A percentile compares a stretch with the other conserved stretches of the same genome.
phyloP scores from a whole-genome alignment of 2,113 vertebrate species.

The Amia ocellicauda region DNA sequence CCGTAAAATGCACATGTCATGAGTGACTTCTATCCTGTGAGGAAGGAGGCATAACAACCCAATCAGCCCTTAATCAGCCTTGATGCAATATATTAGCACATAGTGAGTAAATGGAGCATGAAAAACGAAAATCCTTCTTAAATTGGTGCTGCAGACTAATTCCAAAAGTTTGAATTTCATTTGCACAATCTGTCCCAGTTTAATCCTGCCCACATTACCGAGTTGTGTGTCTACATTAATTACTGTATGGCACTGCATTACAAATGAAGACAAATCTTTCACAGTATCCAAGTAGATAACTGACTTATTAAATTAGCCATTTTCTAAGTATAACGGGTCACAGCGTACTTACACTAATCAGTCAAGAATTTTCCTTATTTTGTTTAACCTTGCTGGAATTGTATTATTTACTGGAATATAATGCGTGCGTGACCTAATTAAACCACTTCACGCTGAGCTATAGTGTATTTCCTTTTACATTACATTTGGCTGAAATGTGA shows the following conservation, averaged over 20 bases:
- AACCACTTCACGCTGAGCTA: too few relatives aligned
- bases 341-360: conserved; percentile 28
- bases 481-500: too few relatives aligned
- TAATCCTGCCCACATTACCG: conserved; percentile 22
- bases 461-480: background rate
- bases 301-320: conserved; percentile 18
- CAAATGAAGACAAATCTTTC: conserved; percentile 2
- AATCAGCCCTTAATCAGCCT: conserved; percentile 43
- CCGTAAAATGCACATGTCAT: conserved; percentile 22
- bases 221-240: conserved; percentile 37
- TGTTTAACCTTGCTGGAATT: background rate
- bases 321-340: conserved; percentile 25
- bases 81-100: conserved; percentile 31
- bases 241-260: conserved; percentile 29
- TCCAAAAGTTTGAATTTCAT: conserved; percentile 13
- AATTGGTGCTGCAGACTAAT: conserved; percentile 30
- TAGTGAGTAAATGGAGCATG: conserved; percentile 34
- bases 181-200: conserved; percentile 35
- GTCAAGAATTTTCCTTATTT: conserved; percentile 27
- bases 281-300: conserved; percentile 6
- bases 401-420: background rate
- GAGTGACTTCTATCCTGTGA: conserved; percentile 16
- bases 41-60: conserved; percentile 31
- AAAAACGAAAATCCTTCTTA: conserved; percentile 35
- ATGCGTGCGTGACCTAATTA: background rate